Evolutionary conservation across 1,140 invertebrate genomes (phyloP).

Genomic region (Spodoptera litura): DNA sequence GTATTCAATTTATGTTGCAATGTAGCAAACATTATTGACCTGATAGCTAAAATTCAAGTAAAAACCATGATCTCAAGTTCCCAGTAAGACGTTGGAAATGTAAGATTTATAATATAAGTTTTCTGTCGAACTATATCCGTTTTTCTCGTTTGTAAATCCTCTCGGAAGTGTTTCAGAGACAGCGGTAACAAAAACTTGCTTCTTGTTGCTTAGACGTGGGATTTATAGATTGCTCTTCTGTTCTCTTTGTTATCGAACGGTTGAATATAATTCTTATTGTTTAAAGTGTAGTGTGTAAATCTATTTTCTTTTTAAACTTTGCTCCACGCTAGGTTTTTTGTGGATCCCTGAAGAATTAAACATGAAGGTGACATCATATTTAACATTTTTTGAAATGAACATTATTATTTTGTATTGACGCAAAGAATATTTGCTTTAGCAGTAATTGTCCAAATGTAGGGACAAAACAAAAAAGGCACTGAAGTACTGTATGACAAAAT

Average conservation of each 20-base stretch:
- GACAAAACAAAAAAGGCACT: too few relatives aligned
- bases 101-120: constrained; percentile 31
- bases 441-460: too few relatives aligned
- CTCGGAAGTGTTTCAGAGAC: constrained; percentile 15
- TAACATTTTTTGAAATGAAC: too few relatives aligned
- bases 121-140: background rate
- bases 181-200: constrained; percentile 22
- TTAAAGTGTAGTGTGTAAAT: too few relatives aligned
- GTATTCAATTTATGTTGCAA: too few relatives aligned
- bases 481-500: too few relatives aligned
- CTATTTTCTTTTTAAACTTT: too few relatives aligned
- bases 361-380: too few relatives aligned
- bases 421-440: too few relatives aligned
- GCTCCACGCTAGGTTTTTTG: too few relatives aligned
- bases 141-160: constrained; percentile 13
- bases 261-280: background rate
- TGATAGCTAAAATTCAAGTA: background rate
- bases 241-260: constrained; percentile 10
- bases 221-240: background rate
- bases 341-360: too few relatives aligned
- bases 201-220: constrained; percentile 13
- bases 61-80: background rate
- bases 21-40: background rate
- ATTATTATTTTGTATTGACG: too few relatives aligned
- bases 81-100: background rate